phyloP scores from a whole-genome alignment of 1,140 invertebrate species.

The Ceratosolen fusciceps region DNA sequence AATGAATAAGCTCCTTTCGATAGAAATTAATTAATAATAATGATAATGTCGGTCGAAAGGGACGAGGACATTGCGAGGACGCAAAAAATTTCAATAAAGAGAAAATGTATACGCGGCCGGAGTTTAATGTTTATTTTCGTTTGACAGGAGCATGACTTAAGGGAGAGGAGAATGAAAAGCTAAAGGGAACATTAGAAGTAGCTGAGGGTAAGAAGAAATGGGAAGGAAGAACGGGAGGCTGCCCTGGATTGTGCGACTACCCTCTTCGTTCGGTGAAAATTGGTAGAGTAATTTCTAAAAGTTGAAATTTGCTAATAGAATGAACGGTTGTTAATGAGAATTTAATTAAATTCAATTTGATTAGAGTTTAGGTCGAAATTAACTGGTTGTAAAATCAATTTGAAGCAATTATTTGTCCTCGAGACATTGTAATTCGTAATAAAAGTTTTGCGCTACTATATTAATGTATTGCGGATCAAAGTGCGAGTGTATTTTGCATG shows the following conservation, averaged over 20 bases:
- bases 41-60: background rate
- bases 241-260: background rate
- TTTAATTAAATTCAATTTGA: slow-evolving; percentile 46
- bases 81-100: background rate
- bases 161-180: background rate
- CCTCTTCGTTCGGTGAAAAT: slow-evolving; percentile 15
- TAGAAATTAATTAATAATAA: background rate
- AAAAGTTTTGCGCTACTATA: background rate
- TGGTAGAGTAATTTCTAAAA: slow-evolving; percentile 37
- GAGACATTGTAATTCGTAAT: background rate
- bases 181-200: slow-evolving; percentile 26
- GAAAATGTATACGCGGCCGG: background rate
- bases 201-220: slow-evolving; percentile 27
- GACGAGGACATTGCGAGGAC: background rate
- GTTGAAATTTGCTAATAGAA: slow-evolving; percentile 43
- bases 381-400: slow-evolving; percentile 26
- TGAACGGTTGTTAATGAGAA: slow-evolving; percentile 45
- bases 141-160: background rate
- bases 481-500: too few species aligned
- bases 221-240: too few species aligned
- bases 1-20: background rate
- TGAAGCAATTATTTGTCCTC: background rate
- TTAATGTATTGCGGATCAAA: too few species aligned
- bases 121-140: slow-evolving; percentile 15
- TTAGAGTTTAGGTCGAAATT: slow-evolving; percentile 17